Percentiles rank a stretch among this genome's conserved stretches.
Evolutionary conservation across 2,888 invertebrate genomes (phyloP).

Genomic region (Osedax frankpressi): DNA sequence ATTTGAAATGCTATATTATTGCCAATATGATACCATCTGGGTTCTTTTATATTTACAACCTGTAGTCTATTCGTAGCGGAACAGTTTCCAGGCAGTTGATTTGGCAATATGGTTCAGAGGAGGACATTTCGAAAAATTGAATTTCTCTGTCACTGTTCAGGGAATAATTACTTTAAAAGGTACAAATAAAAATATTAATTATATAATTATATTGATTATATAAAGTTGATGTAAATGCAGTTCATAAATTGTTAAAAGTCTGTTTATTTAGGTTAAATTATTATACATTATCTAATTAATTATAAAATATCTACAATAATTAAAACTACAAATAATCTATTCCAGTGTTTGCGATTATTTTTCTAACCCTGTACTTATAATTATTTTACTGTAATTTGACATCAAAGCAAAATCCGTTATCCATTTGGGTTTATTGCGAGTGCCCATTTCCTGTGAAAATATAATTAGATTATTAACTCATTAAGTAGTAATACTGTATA

Average conservation of each 20-base stretch:
- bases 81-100: slow-evolving; percentile 44
- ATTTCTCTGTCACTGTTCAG: slow-evolving; percentile 47
- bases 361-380: slow-evolving; percentile 28
- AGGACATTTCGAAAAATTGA: slow-evolving; percentile 46
- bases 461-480: no score
- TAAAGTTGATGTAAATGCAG: neutral
- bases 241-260: neutral
- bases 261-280: neutral
- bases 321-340: no score
- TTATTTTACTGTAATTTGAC: slow-evolving; percentile 42
- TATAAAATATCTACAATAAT: no score
- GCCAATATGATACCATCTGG: neutral
- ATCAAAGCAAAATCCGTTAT: slow-evolving; percentile 46
- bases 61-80: slow-evolving; percentile 44
- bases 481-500: no score
- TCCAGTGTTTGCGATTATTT: no score
- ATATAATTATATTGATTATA: neutral
- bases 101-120: slow-evolving; percentile 47
- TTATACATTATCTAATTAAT: no score
- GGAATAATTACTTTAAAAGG: slow-evolving; percentile 22
- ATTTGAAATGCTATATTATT: no score
- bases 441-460: neutral
- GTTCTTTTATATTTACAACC: slow-evolving; percentile 29
- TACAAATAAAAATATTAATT: neutral
- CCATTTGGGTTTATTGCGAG: slow-evolving; percentile 39